These are phyloP conservation scores for Spilarctia lutea DNA, from an alignment of 2,888 invertebrate genomes.

Conservation along the genomic window DNA sequence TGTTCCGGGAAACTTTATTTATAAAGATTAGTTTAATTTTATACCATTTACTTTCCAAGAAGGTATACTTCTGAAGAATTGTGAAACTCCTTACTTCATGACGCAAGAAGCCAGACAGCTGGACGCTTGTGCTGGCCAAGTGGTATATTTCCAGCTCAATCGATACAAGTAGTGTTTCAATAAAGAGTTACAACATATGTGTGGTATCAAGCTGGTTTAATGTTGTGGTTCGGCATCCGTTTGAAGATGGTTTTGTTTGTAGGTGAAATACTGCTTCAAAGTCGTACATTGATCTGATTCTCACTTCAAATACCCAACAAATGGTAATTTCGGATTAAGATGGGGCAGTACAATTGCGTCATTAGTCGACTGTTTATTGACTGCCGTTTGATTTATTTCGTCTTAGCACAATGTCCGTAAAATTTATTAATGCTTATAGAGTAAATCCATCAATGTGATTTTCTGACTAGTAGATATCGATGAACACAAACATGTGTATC, in stretches of 20 bases:
- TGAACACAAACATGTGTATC: neutral
- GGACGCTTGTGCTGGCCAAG: slow-evolving; percentile 60
- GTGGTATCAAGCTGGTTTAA: slow-evolving; percentile 20
- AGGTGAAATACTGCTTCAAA: neutral
- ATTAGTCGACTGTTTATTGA: neutral
- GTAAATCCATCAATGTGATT: neutral
- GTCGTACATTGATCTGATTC: neutral
- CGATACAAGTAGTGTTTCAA: slow-evolving; percentile 23
- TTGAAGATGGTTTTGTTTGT: slow-evolving; percentile 3
- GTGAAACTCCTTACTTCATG: slow-evolving; percentile 52
- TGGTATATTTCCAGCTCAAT: slow-evolving; percentile 63
- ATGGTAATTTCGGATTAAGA: neutral
- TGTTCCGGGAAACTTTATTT: neutral
- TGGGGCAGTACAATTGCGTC: neutral
- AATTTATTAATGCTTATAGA: neutral
- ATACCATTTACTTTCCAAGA: slow-evolving; percentile 15
- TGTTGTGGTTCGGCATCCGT: neutral
- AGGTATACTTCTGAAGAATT: slow-evolving; percentile 49
- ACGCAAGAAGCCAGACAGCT: slow-evolving; percentile 66
- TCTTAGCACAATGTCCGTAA: neutral
- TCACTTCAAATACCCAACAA: neutral
- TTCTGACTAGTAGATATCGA: neutral
- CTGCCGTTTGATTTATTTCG: neutral
- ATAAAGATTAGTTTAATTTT: slow-evolving; percentile 5
- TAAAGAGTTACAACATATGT: slow-evolving; percentile 32